Base-by-base conservation (phyloP, 2,797 vertebrate species). In the Tamandua tetradactyla region DNA sequence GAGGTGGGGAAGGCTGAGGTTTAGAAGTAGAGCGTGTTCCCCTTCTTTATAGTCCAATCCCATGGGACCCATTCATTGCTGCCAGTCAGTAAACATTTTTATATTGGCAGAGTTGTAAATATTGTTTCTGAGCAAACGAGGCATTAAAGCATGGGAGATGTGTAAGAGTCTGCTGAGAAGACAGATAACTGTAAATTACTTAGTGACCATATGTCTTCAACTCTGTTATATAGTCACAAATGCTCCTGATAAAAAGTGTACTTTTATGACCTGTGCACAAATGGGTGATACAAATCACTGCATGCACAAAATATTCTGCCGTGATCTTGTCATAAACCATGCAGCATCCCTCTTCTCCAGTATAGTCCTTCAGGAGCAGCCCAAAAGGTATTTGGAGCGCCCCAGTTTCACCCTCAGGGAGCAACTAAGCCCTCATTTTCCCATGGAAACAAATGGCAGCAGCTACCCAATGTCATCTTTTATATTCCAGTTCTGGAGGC, bases 111-210 rank as follows among this genome's bases (percentile, higher is more conserved):
- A 96, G 89, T 95, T 55, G 27, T 97, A 98, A 98, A 97, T 97
- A 97, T 97, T 95, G 96, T 98, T 98, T 98, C 95, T 74, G 96
- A 96, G 94, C 96, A 98, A 96, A 97, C 92, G 95, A 97, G 97
- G 94, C 97, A 97, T 97, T 97, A 97, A 97, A 98, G 97, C 91
- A 96, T 97, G 95, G 96, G 97, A 97, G 96, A 95, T 98, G 86
- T 96, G 62, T 93, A 96, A 95, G 94, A 96, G 97, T 97, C 96
- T 96, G 96, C 90, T 96, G 95, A 96, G 96, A 96, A 97, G 96
- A 98, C 91, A 98, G 97, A 97, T 97, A 98, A 97, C 97, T 97
- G 97, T 98, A 98, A 98, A 98, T 98, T 98, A 98, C 98, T 98
- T 98, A 98, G 98, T 96, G 87, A 89, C 97, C 97, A 95, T 98